These are phyloP conservation scores for Siderastrea siderea DNA, from an alignment of 92 coral and sea anemone species.

Conservation along the genomic window DNA sequence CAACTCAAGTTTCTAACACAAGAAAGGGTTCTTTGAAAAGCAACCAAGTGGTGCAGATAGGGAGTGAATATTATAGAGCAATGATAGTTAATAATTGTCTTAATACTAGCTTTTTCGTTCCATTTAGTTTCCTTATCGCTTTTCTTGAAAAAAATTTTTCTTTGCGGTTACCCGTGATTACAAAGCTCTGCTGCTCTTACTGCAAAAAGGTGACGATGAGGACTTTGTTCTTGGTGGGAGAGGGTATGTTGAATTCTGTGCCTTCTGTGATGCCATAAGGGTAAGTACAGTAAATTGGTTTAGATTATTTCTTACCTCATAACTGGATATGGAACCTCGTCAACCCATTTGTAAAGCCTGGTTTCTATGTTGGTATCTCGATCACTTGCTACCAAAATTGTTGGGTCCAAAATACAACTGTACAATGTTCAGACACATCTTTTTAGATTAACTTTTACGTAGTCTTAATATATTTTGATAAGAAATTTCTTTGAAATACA, in stretches of 20 bases:
- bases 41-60: background rate
- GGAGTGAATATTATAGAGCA: background rate
- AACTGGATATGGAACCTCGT: too few species aligned
- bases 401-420: too few species aligned
- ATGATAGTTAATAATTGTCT: background rate
- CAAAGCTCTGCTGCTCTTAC: slow-evolving; percentile 32
- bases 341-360: too few species aligned
- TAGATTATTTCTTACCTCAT: too few species aligned
- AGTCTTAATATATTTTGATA: too few species aligned
- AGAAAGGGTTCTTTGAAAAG: background rate
- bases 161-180: slow-evolving; percentile 43
- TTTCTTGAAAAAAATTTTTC: background rate
- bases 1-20: background rate
- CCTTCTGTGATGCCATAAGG: slow-evolving; percentile 46
- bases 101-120: background rate
- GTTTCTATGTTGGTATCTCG: too few species aligned
- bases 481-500: too few species aligned
- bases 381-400: too few species aligned
- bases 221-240: slow-evolving; percentile 27
- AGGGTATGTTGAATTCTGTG: slow-evolving; percentile 46
- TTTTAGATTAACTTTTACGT: too few species aligned
- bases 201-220: slow-evolving; percentile 20
- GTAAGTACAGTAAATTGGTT: background rate
- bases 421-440: too few species aligned
- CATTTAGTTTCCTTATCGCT: background rate